Evolutionary conservation across 2,113 vertebrate species (phyloP).

Genomic region (Nyctereutes procyonoides): DNA sequence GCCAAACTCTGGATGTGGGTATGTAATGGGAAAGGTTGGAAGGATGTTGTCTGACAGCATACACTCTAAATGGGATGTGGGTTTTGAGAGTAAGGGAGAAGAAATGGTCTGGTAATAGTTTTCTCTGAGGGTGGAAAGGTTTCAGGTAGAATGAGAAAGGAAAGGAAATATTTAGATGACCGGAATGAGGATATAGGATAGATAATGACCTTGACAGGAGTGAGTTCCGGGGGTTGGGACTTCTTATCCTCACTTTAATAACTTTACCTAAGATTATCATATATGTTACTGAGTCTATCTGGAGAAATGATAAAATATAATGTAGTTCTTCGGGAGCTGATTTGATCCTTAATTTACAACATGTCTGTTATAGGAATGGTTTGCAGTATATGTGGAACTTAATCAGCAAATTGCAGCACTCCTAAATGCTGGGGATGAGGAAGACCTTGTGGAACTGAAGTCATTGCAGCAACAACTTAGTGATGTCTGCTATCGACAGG

Average conservation of each 20-base stretch:
- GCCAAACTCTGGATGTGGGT: not conserved
- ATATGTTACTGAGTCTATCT: constrained; percentile 18
- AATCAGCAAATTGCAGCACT: constrained; percentile 98
- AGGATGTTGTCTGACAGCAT: not conserved
- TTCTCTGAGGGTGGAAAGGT: not conserved
- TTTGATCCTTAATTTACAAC: constrained; percentile 20
- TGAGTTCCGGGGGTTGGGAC: not conserved
- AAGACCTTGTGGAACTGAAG: constrained; percentile 96
- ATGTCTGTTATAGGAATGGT: constrained; percentile 93
- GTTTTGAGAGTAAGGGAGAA: not conserved
- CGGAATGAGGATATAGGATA: not conserved
- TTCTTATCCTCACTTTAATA: constrained; percentile 29
- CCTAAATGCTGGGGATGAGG: constrained; percentile 95
- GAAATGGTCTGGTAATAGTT: not conserved
- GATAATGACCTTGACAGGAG: not conserved
- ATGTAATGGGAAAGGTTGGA: not conserved
- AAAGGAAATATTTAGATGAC: not conserved
- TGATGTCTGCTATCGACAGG: constrained; percentile 98
- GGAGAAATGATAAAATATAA: not conserved
- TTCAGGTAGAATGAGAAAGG: not conserved
- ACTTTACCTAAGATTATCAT: not conserved
- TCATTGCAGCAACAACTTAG: constrained; percentile 97
- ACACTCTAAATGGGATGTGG: not conserved
- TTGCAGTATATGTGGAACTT: constrained; percentile 98
- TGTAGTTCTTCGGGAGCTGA: not conserved